phyloP scores from a whole-genome alignment of 2,113 vertebrate species.

The Plecturocebus donacophilus region DNA sequence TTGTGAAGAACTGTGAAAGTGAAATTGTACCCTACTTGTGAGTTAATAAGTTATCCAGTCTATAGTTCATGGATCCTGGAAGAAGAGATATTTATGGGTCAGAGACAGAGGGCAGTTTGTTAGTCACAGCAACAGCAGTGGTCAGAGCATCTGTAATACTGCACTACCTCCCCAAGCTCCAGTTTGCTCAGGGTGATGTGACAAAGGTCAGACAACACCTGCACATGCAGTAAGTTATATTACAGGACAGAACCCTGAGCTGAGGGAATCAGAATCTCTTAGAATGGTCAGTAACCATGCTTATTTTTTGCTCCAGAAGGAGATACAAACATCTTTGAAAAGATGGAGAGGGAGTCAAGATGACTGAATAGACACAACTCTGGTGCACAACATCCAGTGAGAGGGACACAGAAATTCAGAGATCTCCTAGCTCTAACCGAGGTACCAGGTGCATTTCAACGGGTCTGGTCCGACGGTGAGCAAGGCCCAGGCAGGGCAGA shows the following conservation, averaged over 20 bases:
- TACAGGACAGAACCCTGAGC: background rate
- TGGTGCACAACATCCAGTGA: too few relatives aligned
- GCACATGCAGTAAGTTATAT: background rate
- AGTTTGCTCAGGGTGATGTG: background rate
- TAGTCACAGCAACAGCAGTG: background rate
- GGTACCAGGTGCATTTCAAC: too few relatives aligned
- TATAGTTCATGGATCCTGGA: background rate
- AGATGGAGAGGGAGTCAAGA: background rate
- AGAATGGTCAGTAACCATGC: background rate
- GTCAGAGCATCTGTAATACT: background rate
- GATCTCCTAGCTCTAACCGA: too few relatives aligned
- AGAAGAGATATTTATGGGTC: background rate
- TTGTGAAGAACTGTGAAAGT: background rate
- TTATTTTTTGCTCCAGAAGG: background rate
- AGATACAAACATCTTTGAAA: background rate
- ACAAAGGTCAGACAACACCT: background rate
- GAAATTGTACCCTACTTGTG: background rate
- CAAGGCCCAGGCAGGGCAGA: too few relatives aligned
- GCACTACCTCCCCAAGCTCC: background rate
- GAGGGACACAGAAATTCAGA: too few relatives aligned
- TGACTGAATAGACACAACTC: too few relatives aligned
- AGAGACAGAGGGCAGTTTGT: background rate
- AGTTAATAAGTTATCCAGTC: background rate
- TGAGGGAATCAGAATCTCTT: background rate
- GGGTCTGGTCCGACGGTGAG: too few relatives aligned